Evolutionary conservation across 2,113 vertebrate species (phyloP).

Genomic region (Carassius gibelio): DNA sequence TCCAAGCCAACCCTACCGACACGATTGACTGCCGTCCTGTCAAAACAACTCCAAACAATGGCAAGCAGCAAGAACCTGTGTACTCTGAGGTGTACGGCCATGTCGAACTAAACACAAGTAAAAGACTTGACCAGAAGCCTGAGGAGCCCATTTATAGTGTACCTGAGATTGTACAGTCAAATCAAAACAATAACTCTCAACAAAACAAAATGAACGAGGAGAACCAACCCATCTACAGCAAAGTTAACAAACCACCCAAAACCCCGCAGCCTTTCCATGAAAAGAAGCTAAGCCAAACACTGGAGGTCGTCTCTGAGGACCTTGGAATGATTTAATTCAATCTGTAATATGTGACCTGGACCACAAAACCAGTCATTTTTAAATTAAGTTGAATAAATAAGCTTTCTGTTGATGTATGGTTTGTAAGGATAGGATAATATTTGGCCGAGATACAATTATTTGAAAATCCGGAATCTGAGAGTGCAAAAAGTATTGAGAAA

Average conservation of each 20-base stretch:
- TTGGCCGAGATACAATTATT: no score
- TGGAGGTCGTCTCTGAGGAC: constrained; percentile 45
- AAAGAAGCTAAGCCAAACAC: not conserved
- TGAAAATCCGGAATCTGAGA: no score
- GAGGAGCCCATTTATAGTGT: constrained; percentile 65
- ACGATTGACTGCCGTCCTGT: constrained; percentile 51
- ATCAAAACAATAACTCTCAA: not conserved
- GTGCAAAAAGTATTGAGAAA: no score
- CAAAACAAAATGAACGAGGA: constrained; percentile 5
- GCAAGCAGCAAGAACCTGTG: constrained; percentile 50
- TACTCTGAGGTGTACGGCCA: constrained; percentile 78
- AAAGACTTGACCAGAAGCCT: constrained; percentile 44
- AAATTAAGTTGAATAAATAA: no score
- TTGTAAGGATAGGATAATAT: no score
- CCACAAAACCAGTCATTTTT: no score
- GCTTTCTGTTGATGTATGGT: no score
- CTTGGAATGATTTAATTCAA: constrained; percentile 48
- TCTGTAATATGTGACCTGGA: not conserved
- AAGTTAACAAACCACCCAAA: constrained; percentile 51
- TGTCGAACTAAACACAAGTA: constrained; percentile 50
- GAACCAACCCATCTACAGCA: constrained; percentile 44
- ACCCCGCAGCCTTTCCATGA: constrained; percentile 7
- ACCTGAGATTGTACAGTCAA: constrained; percentile 24
- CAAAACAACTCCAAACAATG: not conserved
- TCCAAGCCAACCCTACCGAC: constrained; percentile 61